Evolutionary conservation across 2,888 invertebrate genomes (phyloP).

Genomic region (Aphodius granarius): DNA sequence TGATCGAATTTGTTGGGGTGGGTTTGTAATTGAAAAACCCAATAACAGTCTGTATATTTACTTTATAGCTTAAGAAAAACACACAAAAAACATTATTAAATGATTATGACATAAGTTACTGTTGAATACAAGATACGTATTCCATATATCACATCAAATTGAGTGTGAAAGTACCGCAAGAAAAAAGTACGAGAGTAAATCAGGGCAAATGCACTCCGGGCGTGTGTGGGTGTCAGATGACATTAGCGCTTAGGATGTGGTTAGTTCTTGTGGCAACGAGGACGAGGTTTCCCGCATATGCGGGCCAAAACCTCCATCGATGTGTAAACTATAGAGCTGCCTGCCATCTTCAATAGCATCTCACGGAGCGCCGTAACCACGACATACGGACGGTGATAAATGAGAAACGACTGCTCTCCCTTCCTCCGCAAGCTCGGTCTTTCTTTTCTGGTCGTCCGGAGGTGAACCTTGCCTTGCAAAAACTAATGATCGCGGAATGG

Average conservation of each 20-base stretch:
- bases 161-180: not conserved
- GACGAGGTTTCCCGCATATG: not conserved
- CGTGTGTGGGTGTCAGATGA: constrained; percentile 7
- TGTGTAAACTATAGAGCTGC: constrained; percentile 15
- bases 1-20: not conserved
- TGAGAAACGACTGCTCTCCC: constrained; percentile 6
- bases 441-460: not conserved
- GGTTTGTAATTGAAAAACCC: not conserved
- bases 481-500: not conserved
- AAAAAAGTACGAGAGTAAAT: not conserved
- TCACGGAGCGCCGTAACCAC: not conserved
- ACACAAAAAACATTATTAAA: not conserved
- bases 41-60: too few species aligned
- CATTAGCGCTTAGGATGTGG: constrained; percentile 5
- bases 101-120: not conserved
- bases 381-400: constrained; percentile 11
- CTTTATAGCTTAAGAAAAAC: too few species aligned
- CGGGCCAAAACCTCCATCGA: not conserved
- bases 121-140: too few species aligned
- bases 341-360: constrained; percentile 11
- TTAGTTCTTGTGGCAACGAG: constrained; percentile 2
- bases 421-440: not conserved
- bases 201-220: constrained; percentile 11
- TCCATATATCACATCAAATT: not conserved
- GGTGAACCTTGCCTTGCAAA: not conserved